phyloP scores from a whole-genome alignment of 2,113 vertebrate species.

The Cathartes aura region DNA sequence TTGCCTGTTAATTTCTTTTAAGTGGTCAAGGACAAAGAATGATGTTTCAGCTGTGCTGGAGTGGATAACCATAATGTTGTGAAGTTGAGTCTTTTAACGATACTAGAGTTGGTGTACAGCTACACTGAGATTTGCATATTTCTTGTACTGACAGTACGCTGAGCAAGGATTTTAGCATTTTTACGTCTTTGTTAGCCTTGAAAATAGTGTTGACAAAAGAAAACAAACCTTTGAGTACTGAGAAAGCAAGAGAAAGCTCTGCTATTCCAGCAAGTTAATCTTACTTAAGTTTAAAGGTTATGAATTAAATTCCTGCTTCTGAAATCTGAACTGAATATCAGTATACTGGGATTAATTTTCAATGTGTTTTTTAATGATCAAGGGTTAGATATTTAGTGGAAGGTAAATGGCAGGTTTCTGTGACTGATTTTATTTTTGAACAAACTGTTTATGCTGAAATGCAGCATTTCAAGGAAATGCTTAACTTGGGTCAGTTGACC shows the following conservation, averaged over 20 bases:
- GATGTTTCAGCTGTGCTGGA: not conserved
- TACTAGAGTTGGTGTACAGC: not conserved
- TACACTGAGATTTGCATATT: not conserved
- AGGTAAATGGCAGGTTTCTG: not conserved
- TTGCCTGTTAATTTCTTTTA: not conserved
- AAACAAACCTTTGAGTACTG: not conserved
- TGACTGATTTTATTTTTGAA: not conserved
- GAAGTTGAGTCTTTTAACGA: not conserved
- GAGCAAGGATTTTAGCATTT: slow-evolving; percentile 14
- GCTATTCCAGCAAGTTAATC: not conserved
- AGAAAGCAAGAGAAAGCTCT: not conserved
- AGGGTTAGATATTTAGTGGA: not conserved
- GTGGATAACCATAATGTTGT: not conserved
- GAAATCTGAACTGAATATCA: not conserved
- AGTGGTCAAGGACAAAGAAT: slow-evolving; percentile 4
- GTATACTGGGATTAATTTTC: not conserved
- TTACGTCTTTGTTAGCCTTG: slow-evolving; percentile 9
- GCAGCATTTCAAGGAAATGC: not conserved
- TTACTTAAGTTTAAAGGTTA: slow-evolving; percentile 10
- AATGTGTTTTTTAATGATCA: not conserved
- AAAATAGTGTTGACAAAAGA: not conserved
- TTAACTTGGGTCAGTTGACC: not conserved
- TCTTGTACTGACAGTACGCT: not conserved
- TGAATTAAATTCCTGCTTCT: not conserved
- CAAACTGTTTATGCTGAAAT: not conserved